Evolutionary conservation across 2,888 invertebrate genomes (phyloP).

Genomic region (Pogonocherus hispidulus): DNA sequence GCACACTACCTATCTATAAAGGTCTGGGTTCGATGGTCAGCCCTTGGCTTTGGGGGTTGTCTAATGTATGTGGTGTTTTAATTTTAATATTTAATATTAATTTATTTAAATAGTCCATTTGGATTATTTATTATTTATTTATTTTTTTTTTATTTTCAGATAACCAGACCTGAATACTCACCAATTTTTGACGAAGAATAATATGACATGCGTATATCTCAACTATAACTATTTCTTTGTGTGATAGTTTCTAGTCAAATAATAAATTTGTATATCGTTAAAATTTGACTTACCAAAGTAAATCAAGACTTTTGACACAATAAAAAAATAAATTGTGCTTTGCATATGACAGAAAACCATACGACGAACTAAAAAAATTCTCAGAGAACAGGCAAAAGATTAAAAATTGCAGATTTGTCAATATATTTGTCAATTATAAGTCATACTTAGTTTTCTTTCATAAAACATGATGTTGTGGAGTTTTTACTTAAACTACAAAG

Average conservation of each 20-base stretch:
- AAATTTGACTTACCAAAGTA: not conserved
- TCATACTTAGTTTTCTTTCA: not conserved
- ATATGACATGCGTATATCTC: not conserved
- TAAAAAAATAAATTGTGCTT: not conserved
- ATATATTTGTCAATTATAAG: constrained; percentile 7
- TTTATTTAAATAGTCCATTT: no score
- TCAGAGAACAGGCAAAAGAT: no score
- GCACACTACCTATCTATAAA: no score
- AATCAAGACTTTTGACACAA: not conserved
- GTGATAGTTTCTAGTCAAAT: not conserved
- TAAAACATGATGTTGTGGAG: not conserved
- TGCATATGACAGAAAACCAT: not conserved
- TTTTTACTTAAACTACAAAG: constrained; percentile 1
- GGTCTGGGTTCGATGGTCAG: no score
- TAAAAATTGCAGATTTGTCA: no score
- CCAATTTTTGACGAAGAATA: not conserved
- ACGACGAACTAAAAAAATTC: no score
- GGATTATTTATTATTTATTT: no score
- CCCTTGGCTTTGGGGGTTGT: no score
- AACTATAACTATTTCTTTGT: not conserved
- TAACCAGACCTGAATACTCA: not conserved
- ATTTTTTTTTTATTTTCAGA: not conserved
- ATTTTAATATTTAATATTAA: no score
- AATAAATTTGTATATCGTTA: not conserved
- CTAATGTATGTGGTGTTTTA: no score